Conservation (phyloP, 1,140 invertebrate species). For the Drosophila pandora region DNA sequence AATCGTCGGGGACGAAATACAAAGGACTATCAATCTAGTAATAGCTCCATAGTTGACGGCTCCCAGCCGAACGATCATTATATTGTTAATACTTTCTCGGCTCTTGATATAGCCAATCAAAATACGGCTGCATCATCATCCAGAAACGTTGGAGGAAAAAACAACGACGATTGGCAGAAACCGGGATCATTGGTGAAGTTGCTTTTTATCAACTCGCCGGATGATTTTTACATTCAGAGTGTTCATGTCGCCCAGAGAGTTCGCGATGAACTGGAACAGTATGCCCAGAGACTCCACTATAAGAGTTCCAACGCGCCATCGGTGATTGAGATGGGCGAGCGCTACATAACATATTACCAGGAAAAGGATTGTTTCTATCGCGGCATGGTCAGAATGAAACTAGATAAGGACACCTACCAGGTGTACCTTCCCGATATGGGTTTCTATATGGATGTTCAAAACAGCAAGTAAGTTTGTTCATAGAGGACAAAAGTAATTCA, state of each 20-base stretch:
- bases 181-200: conserved; percentile 33
- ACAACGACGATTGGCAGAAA: conserved; percentile 41
- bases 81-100: conserved; percentile 26
- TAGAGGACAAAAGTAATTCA: neutral
- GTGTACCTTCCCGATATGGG: conserved; percentile 64
- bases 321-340: conserved; percentile 40
- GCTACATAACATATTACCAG: conserved; percentile 28
- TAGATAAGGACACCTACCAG: conserved; percentile 23
- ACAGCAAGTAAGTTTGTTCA: conserved; percentile 30
- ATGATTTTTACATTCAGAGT: conserved; percentile 60
- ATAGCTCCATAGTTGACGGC: neutral
- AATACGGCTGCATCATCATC: neutral
- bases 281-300: neutral
- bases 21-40: neutral
- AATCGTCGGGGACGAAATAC: neutral
- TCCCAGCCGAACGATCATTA: neutral
- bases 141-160: neutral
- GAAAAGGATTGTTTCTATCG: conserved; percentile 37
- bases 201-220: conserved; percentile 35
- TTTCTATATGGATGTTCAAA: neutral
- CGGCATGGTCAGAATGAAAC: conserved; percentile 42
- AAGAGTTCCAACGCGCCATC: neutral
- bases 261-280: conserved; percentile 18
- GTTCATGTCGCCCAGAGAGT: conserved; percentile 6
- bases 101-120: conserved; percentile 26